These are phyloP conservation scores for Papilio gigon DNA, from an alignment of 2,888 invertebrate species.

Conservation along the genomic window DNA sequence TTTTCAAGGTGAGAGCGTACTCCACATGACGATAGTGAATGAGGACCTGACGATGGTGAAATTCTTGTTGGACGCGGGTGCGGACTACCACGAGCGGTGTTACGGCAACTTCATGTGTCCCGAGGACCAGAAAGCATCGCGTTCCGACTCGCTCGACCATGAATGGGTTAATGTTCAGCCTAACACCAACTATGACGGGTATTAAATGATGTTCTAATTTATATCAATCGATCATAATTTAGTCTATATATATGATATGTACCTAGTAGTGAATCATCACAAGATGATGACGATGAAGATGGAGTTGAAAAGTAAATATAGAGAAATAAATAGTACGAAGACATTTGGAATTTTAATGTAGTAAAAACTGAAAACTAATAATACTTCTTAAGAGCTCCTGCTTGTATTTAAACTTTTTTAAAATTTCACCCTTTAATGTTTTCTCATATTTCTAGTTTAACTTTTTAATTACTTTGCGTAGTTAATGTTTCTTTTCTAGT, in stretches of 20 bases:
- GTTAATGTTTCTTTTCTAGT: background rate
- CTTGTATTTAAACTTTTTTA: background rate
- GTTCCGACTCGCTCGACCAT: constrained; percentile 93
- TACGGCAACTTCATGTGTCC: constrained; percentile 98
- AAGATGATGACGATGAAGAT: too few relatives aligned
- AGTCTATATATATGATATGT: constrained; percentile 34
- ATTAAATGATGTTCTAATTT: too few relatives aligned
- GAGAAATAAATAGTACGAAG: too few relatives aligned
- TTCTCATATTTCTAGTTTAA: background rate
- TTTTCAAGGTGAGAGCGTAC: constrained; percentile 91
- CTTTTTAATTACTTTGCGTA: background rate
- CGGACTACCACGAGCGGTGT: constrained; percentile 96
- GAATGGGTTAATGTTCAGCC: constrained; percentile 93
- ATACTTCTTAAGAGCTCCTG: background rate
- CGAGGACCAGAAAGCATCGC: constrained; percentile 96
- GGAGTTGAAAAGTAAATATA: too few relatives aligned
- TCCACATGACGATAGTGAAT: constrained; percentile 99
- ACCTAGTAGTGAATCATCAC: too few relatives aligned
- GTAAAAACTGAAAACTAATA: too few relatives aligned
- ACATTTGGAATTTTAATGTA: too few relatives aligned
- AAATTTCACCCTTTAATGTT: background rate
- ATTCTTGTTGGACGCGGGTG: constrained; percentile 94
- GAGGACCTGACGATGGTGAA: constrained; percentile 99
- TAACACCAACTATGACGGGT: constrained; percentile 93
- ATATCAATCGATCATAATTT: too few relatives aligned